A percentile compares a stretch with the other conserved stretches of the same genome.
phyloP scores from a whole-genome alignment of 2,113 vertebrate species.

The Salvelinus alpinus region DNA sequence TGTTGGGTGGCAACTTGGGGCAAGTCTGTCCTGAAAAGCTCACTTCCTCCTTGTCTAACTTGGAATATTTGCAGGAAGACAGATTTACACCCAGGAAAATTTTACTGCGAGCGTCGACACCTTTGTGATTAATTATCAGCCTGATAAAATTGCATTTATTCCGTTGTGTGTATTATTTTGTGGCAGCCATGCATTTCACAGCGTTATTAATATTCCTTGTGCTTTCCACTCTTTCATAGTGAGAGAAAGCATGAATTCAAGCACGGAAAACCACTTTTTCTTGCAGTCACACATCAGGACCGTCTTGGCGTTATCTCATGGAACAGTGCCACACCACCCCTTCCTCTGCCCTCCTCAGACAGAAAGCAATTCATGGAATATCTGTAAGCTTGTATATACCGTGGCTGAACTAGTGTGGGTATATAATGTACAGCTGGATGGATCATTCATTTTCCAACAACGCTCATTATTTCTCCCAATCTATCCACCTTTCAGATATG shows the following conservation, averaged over 20 bases:
- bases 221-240: constrained; percentile 2
- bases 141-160: too few relatives aligned
- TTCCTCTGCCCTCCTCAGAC: not conserved
- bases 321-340: constrained; percentile 38
- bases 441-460: constrained; percentile 63
- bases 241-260: constrained; percentile 4
- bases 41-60: too few relatives aligned
- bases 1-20: too few relatives aligned
- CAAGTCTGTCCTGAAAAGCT: too few relatives aligned
- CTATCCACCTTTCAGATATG: constrained; percentile 26
- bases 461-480: constrained; percentile 15
- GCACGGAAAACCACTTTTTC: not conserved
- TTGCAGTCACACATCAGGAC: constrained; percentile 31
- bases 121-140: too few relatives aligned
- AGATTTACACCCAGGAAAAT: too few relatives aligned
- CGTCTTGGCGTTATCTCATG: constrained; percentile 51
- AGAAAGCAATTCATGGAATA: constrained; percentile 57
- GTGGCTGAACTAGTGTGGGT: constrained; percentile 39
- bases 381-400: constrained; percentile 43
- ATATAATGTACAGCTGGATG: constrained; percentile 33
- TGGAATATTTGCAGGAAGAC: too few relatives aligned
- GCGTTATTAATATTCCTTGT: constrained; percentile 33
- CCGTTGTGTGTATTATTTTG: constrained; percentile 22
- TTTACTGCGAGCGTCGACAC: too few relatives aligned
- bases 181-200: constrained; percentile 35